Evolutionary conservation across 1,140 invertebrate species (phyloP).

Genomic region (Monochamus saltuarius): DNA sequence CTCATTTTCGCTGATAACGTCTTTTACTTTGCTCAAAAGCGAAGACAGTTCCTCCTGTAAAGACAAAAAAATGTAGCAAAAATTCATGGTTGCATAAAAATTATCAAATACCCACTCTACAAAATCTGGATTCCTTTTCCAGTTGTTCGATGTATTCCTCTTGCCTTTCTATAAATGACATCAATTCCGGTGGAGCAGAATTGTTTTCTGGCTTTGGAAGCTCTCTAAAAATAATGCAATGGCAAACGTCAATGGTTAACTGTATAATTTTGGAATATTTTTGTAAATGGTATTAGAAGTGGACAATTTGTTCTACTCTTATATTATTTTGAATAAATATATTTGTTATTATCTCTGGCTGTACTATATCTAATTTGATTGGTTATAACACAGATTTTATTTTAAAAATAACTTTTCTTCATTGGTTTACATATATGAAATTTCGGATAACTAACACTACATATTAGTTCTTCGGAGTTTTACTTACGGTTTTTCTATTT

Average conservation of each 20-base stretch:
- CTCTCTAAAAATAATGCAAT: slow-evolving; percentile 27
- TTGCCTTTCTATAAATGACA: slow-evolving; percentile 76
- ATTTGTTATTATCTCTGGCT: too few relatives aligned
- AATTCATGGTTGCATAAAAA: not conserved
- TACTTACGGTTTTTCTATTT: slow-evolving; percentile 35
- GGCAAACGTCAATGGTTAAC: too few relatives aligned
- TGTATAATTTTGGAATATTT: not conserved
- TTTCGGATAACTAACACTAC: too few relatives aligned
- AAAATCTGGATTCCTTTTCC: slow-evolving; percentile 78
- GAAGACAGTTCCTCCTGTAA: slow-evolving; percentile 67
- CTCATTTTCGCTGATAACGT: slow-evolving; percentile 80
- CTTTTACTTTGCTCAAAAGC: slow-evolving; percentile 75
- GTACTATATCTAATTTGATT: too few relatives aligned
- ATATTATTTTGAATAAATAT: too few relatives aligned
- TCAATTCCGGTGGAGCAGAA: slow-evolving; percentile 55
- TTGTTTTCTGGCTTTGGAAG: slow-evolving; percentile 23
- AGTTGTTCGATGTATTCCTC: slow-evolving; percentile 82
- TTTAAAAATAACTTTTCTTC: too few relatives aligned
- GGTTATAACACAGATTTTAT: too few relatives aligned
- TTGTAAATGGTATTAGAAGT: too few relatives aligned
- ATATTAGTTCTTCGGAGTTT: too few relatives aligned
- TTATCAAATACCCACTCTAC: slow-evolving; percentile 56
- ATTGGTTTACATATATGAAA: too few relatives aligned
- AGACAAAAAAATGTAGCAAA: slow-evolving; percentile 6
- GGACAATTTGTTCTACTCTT: too few relatives aligned